phyloP scores from a whole-genome alignment of 2,888 invertebrate species.

The Xestia c-nigrum region DNA sequence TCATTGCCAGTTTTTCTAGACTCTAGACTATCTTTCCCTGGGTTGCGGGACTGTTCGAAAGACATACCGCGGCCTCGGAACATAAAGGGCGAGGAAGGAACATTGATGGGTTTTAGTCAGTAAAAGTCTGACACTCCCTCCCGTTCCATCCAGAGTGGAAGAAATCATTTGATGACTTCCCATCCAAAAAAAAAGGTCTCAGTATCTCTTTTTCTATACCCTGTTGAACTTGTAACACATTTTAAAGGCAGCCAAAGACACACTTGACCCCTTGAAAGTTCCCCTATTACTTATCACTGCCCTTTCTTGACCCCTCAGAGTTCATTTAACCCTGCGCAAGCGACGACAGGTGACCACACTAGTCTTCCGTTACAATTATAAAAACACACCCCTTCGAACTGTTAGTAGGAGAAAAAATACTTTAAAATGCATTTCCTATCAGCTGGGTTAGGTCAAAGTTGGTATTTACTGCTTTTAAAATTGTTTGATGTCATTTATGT shows the following conservation, averaged over 20 bases:
- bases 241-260: background rate
- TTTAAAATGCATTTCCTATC: conserved; percentile 66
- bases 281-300: conserved; percentile 50
- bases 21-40: too few relatives aligned
- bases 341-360: conserved; percentile 63
- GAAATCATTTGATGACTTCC: too few relatives aligned
- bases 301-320: conserved; percentile 59
- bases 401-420: conserved; percentile 56
- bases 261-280: conserved; percentile 6
- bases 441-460: conserved; percentile 63
- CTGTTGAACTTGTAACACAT: background rate
- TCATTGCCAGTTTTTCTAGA: too few relatives aligned
- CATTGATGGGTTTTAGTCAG: too few relatives aligned
- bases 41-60: too few relatives aligned
- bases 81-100: too few relatives aligned
- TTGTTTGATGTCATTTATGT: background rate
- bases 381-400: conserved; percentile 67
- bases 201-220: background rate
- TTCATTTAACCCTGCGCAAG: conserved; percentile 61
- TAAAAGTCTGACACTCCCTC: too few relatives aligned
- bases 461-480: conserved; percentile 10
- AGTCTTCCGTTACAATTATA: conserved; percentile 71
- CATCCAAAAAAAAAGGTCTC: too few relatives aligned
- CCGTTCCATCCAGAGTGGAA: too few relatives aligned
- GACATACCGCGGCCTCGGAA: too few relatives aligned